phyloP scores from a whole-genome alignment of 2,797 vertebrate species.

The Pipistrellus nathusii region DNA sequence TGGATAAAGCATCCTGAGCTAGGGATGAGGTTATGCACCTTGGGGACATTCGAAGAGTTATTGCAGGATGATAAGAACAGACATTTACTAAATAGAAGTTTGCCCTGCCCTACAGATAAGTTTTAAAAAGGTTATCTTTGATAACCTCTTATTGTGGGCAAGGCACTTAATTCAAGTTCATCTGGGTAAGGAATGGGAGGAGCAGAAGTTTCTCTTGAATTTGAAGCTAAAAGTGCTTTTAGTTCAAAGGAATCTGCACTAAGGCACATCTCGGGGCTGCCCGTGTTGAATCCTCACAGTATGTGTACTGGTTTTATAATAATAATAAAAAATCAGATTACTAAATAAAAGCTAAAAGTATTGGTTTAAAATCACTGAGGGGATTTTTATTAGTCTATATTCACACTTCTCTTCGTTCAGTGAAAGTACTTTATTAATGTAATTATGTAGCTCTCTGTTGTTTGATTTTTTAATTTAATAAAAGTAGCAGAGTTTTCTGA shows the following conservation, averaged over 20 bases:
- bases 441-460: neutral
- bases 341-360: constrained; percentile 29
- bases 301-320: neutral
- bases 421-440: neutral
- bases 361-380: neutral
- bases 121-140: neutral
- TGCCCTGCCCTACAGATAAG: neutral
- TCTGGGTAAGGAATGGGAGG: neutral
- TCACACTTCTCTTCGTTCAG: neutral
- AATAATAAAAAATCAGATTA: constrained; percentile 15
- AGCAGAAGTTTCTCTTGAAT: neutral
- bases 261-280: neutral
- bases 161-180: neutral
- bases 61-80: neutral
- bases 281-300: neutral
- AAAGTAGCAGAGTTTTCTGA: neutral
- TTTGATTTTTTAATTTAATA: neutral
- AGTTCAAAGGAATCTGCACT: neutral
- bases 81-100: neutral
- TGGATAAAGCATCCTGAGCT: neutral
- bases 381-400: neutral
- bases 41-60: neutral
- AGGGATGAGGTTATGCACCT: neutral
- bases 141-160: neutral
- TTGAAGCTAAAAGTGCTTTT: neutral